These are phyloP conservation scores for Microctonus brassicae DNA, from an alignment of 2,888 invertebrate species.

Conservation along the genomic window DNA sequence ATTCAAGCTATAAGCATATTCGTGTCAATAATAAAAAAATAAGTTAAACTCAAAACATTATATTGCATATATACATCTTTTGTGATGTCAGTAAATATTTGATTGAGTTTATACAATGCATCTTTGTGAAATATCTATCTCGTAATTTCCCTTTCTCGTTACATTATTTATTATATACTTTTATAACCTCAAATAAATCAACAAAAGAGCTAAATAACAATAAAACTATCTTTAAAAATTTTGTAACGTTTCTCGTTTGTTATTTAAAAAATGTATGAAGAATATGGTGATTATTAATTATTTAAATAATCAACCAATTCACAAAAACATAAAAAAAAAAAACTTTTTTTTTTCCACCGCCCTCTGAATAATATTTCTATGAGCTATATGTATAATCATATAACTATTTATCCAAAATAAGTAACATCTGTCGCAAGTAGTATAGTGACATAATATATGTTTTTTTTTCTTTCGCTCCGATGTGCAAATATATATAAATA, in stretches of 20 bases:
- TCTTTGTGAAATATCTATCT: not conserved
- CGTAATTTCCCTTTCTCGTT: not conserved
- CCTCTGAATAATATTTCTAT: conserved; percentile 51
- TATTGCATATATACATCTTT: conserved; percentile 57
- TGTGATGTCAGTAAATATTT: conserved; percentile 48
- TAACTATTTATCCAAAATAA: conserved; percentile 40
- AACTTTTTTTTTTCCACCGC: conserved; percentile 44
- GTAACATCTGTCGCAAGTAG: conserved; percentile 62
- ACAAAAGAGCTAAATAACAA: conserved; percentile 10
- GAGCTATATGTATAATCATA: conserved; percentile 47
- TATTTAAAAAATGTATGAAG: not conserved
- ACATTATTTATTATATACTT: conserved; percentile 2
- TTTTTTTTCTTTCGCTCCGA: conserved; percentile 48
- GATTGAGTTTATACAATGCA: not conserved
- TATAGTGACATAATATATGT: conserved; percentile 56
- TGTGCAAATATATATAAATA: conserved; percentile 63
- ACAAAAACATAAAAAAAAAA: conserved; percentile 3
- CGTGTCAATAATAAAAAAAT: conserved; percentile 60
- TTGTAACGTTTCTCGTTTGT: not conserved
- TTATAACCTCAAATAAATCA: not conserved
- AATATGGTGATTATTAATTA: not conserved
- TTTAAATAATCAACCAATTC: not conserved
- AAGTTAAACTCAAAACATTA: conserved; percentile 60
- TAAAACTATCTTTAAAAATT: conserved; percentile 2
- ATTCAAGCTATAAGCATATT: conserved; percentile 42